A percentile compares a stretch with the other conserved stretches of the same genome.
Conservation (phyloP, 2,113 vertebrate genomes). For the Sylvietta virens region DNA sequence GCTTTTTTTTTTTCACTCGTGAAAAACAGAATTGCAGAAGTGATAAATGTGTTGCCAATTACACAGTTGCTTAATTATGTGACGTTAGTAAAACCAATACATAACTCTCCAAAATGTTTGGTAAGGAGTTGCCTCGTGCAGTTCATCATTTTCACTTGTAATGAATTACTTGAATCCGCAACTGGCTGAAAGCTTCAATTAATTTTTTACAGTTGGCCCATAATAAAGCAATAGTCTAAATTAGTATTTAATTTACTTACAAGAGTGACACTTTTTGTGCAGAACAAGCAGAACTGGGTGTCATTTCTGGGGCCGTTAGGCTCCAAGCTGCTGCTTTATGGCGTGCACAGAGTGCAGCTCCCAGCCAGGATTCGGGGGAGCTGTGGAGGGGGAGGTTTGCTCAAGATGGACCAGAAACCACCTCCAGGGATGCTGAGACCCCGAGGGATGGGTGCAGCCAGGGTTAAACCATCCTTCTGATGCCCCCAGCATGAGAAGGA, state of each 20-base stretch:
- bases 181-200: conserved; percentile 51
- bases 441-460: background rate
- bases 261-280: conserved; percentile 32
- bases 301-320: background rate
- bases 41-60: conserved; percentile 67
- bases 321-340: background rate
- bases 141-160: conserved; percentile 56
- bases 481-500: fast-evolving
- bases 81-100: conserved; percentile 53
- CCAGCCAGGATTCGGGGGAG: background rate
- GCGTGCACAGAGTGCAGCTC: background rate
- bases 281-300: background rate
- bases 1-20: background rate
- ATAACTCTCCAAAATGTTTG: conserved; percentile 51
- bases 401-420: background rate
- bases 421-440: background rate
- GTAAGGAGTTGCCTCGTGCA: conserved; percentile 3
- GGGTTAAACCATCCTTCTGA: background rate
- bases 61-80: conserved; percentile 67
- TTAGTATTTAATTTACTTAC: conserved; percentile 56
- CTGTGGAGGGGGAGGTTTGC: background rate
- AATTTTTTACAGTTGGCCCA: conserved; percentile 50
- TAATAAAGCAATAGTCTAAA: conserved; percentile 53
- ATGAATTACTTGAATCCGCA: conserved; percentile 47
- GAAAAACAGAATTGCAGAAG: conserved; percentile 34